Conservation (phyloP, 2,113 vertebrate species). For the Nymphicus hollandicus region DNA sequence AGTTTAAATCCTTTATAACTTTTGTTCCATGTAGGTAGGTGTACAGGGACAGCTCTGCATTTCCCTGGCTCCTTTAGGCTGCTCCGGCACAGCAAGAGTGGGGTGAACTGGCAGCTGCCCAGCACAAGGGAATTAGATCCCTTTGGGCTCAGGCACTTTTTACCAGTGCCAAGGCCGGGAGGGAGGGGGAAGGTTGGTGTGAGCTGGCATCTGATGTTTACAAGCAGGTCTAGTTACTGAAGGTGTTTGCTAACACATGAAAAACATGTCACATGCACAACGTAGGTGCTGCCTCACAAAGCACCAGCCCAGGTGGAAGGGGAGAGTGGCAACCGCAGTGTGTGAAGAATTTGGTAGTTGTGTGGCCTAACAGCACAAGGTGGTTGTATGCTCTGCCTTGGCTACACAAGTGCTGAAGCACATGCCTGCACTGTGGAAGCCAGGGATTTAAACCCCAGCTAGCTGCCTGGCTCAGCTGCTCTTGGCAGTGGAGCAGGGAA, state of each 20-base stretch:
- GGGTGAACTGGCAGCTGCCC: background rate
- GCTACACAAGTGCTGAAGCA: background rate
- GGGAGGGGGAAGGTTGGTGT: background rate
- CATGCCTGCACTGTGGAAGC: background rate
- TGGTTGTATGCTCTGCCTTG: background rate
- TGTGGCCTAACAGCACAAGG: background rate
- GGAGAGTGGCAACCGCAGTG: background rate
- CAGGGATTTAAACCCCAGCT: background rate
- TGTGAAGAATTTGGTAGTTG: background rate
- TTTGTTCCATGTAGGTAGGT: background rate
- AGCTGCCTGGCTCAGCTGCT: background rate
- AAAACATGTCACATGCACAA: rapidly evolving
- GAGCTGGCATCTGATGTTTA: background rate
- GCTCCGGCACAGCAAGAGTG: background rate
- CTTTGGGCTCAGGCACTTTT: background rate
- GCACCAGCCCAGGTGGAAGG: no score
- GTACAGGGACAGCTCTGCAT: background rate
- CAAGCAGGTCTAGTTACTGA: background rate
- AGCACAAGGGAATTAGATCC: background rate
- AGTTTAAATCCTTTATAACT: background rate
- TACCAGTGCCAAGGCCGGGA: rapidly evolving
- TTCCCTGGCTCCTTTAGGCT: background rate
- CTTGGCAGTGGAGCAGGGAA: background rate
- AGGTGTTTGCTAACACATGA: background rate
- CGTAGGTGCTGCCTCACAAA: background rate